Conservation (phyloP, 1,140 invertebrate species). For the Musca domestica region DNA sequence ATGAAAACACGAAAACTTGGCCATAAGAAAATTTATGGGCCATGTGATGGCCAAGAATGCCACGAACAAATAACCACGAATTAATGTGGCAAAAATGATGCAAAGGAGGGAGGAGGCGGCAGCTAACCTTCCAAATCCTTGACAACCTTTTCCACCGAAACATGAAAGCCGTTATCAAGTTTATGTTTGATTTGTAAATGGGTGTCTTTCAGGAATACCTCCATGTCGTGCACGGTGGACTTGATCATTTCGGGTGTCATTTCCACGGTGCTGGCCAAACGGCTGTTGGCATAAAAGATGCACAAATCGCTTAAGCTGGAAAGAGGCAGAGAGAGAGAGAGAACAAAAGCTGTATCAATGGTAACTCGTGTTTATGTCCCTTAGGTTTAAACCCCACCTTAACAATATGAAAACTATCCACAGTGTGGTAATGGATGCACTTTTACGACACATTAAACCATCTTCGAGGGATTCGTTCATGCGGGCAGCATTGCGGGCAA, state of each 20-base stretch:
- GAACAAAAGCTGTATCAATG: background rate
- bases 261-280: constrained; percentile 56
- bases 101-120: too few relatives aligned
- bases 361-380: background rate
- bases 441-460: constrained; percentile 45
- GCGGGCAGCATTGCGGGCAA: constrained; percentile 40
- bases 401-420: constrained; percentile 54
- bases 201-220: constrained; percentile 61
- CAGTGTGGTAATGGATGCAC: constrained; percentile 46
- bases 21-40: background rate
- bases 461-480: constrained; percentile 45
- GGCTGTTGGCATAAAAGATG: constrained; percentile 63
- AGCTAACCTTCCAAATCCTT: constrained; percentile 64
- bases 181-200: constrained; percentile 61
- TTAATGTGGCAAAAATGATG: too few relatives aligned
- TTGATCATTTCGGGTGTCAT: constrained; percentile 58
- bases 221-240: constrained; percentile 60
- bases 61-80: too few relatives aligned
- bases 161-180: constrained; percentile 61
- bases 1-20: constrained; percentile 9
- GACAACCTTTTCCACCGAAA: constrained; percentile 60
- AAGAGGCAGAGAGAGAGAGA: constrained; percentile 15
- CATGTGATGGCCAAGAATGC: background rate
- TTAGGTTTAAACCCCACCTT: constrained; percentile 53
- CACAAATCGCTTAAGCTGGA: constrained; percentile 48